Conservation (phyloP, 1,140 invertebrate genomes). For the Anoplophora glabripennis region DNA sequence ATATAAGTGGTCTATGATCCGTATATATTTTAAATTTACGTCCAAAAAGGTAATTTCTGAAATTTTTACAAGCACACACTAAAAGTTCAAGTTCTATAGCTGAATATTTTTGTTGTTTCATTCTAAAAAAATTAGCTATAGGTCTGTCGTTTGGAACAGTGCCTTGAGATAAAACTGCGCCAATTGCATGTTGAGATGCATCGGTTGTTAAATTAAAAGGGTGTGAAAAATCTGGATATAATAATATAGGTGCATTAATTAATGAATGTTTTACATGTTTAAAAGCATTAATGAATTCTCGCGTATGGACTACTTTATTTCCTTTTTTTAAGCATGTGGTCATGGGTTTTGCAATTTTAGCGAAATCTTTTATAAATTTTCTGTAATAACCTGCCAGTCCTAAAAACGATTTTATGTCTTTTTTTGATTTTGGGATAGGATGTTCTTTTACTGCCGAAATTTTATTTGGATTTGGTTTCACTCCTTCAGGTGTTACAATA, state of each 20-base stretch:
- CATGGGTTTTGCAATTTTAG: too few relatives aligned
- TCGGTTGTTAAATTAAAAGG: neutral
- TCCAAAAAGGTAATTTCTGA: conserved; percentile 14
- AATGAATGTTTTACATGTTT: neutral
- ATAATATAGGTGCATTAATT: neutral
- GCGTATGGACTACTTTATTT: too few relatives aligned
- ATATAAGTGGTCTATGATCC: conserved; percentile 17
- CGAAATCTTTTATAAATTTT: too few relatives aligned
- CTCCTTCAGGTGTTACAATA: too few relatives aligned
- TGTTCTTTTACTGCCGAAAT: too few relatives aligned
- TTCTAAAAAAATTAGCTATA: conserved; percentile 3
- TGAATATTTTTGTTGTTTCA: conserved; percentile 15
- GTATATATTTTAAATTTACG: conserved; percentile 12
- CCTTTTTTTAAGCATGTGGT: too few relatives aligned
- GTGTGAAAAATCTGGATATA: neutral
- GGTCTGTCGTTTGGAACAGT: neutral
- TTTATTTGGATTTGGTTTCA: too few relatives aligned
- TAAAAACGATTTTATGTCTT: too few relatives aligned
- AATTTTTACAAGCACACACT: conserved; percentile 12
- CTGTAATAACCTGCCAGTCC: too few relatives aligned
- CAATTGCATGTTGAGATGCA: neutral
- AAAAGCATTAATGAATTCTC: neutral
- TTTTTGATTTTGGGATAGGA: too few relatives aligned
- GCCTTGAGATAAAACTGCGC: conserved; percentile 1
- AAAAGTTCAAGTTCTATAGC: conserved; percentile 8